These are phyloP conservation scores for Rhopalosiphum padi DNA, from an alignment of 1,140 invertebrate species.

Conservation along the genomic window DNA sequence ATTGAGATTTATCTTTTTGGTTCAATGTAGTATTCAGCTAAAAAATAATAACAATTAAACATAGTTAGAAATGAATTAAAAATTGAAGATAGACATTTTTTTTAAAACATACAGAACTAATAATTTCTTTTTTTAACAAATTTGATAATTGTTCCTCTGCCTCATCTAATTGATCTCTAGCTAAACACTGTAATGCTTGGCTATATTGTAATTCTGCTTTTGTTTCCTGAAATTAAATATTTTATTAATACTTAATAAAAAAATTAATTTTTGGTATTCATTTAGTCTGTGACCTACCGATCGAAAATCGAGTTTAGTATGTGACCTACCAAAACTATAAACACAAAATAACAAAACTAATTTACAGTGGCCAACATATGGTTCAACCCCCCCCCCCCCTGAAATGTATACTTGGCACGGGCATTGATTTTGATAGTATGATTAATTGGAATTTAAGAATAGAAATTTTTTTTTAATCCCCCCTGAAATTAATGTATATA, in stretches of 20 bases:
- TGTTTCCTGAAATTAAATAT: slow-evolving; percentile 35
- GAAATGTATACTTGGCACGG: no score
- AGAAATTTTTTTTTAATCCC: no score
- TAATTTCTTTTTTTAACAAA: slow-evolving; percentile 44
- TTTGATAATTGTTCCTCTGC: slow-evolving; percentile 22
- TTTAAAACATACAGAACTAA: slow-evolving; percentile 35
- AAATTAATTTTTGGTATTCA: no score
- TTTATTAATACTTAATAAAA: background rate
- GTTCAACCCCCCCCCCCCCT: no score
- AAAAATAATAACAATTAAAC: background rate
- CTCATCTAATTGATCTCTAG: slow-evolving; percentile 42
- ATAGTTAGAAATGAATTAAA: background rate
- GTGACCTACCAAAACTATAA: no score
- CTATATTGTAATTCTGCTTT: slow-evolving; percentile 49
- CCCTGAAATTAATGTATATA: no score
- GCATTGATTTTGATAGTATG: no score
- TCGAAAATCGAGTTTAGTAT: no score
- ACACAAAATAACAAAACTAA: no score
- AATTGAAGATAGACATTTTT: background rate
- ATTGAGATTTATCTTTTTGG: slow-evolving; percentile 58
- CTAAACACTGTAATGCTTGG: slow-evolving; percentile 44
- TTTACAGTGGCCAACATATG: no score
- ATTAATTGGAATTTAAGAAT: no score
- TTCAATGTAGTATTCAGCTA: slow-evolving; percentile 26
- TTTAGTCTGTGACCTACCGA: no score